A percentile compares a stretch with the other conserved stretches of the same genome.
These are phyloP conservation scores for Tipula lateralis DNA, from an alignment of 2,888 invertebrate species.

Conservation along the genomic window DNA sequence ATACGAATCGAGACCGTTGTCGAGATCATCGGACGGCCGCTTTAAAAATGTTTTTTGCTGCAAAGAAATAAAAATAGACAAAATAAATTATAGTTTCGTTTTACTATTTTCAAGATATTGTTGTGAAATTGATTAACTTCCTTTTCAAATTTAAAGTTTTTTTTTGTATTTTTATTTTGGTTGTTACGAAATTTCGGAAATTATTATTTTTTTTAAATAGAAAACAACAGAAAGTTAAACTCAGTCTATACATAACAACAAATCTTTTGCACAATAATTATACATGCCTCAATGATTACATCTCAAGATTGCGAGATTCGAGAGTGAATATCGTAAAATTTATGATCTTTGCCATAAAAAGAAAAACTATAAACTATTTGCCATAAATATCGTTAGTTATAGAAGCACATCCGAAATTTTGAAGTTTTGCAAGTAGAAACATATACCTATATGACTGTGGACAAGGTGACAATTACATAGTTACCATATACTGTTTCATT, in stretches of 20 bases:
- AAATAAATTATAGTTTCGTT: neutral
- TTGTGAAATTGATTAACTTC: neutral
- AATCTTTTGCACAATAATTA: neutral
- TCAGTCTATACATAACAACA: neutral
- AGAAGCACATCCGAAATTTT: neutral
- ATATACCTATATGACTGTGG: neutral
- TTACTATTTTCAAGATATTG: neutral
- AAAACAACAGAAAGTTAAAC: neutral
- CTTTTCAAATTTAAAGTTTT: neutral
- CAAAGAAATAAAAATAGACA: constrained; percentile 36
- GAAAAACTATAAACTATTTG: neutral
- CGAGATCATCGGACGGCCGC: constrained; percentile 62
- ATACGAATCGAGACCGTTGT: constrained; percentile 49
- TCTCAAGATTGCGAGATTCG: constrained; percentile 11
- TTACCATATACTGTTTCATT: neutral
- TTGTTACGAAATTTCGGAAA: neutral
- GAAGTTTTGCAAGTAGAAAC: neutral
- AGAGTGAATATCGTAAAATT: neutral
- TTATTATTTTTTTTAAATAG: neutral
- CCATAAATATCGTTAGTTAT: neutral
- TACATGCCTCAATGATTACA: neutral
- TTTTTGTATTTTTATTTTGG: neutral
- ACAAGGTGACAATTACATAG: neutral
- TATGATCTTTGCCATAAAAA: neutral
- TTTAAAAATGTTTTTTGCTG: constrained; percentile 84